Conservation (phyloP, 2,888 invertebrate species). For the Athalia rosae region DNA sequence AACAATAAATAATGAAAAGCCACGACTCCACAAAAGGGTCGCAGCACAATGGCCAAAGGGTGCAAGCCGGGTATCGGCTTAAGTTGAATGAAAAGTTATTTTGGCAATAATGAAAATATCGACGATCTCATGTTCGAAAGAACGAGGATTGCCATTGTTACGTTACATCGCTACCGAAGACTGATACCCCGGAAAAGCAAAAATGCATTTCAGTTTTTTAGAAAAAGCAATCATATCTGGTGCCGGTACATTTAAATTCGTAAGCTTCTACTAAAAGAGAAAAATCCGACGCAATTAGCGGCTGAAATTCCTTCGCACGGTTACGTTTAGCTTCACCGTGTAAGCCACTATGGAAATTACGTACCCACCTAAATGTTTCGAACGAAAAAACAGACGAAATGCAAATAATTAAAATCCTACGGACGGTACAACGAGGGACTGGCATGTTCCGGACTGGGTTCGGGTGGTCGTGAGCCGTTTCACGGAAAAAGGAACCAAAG, state of each 20-base stretch:
- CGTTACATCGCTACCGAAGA: neutral
- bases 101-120: conserved; percentile 34
- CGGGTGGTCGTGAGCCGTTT: neutral
- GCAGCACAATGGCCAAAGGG: conserved; percentile 27
- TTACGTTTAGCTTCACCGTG: too few species aligned
- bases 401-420: conserved; percentile 15
- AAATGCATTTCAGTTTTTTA: neutral
- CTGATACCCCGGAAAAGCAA: neutral
- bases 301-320: too few species aligned
- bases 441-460: too few species aligned
- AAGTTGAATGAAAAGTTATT: conserved; percentile 38
- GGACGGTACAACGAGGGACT: neutral
- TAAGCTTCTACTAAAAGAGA: too few species aligned
- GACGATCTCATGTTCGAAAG: conserved; percentile 8
- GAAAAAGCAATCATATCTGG: too few species aligned
- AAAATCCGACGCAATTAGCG: too few species aligned
- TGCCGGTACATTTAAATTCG: too few species aligned
- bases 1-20: conserved; percentile 40
- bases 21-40: conserved; percentile 24
- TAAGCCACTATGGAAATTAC: conserved; percentile 1
- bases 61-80: conserved; percentile 20
- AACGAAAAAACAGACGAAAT: neutral
- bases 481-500: neutral
- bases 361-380: conserved; percentile 1
- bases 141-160: neutral